Evolutionary conservation across 2,797 vertebrate species (phyloP), one percentile per base, ranked within the genome.

Genomic region (Tapirus indicus): DNA sequence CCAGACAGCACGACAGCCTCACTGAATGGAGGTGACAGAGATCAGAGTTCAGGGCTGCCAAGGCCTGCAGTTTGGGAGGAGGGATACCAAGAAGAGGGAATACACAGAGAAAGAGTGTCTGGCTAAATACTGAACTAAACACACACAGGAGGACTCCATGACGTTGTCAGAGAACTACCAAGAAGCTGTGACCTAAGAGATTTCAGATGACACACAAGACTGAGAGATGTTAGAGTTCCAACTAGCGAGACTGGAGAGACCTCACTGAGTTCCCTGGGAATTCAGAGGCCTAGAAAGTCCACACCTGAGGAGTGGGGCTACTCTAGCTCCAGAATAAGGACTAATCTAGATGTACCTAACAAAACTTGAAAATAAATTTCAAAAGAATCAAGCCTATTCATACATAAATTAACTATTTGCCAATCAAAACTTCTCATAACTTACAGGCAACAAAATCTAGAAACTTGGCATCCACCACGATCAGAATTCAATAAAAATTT

Each of bases 71-170:
- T 74, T 23, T 6, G n/a, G n/a, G 52, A 85, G 52, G 44, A 38
- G 2, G 4, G 88, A 49, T 5, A 23, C 32, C 13, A 2, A 17
- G 68, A 21, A 6, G 5, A 10, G 62, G 32, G 52, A 18, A 49
- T 27, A 20, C 18, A 16, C 68, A 16, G 79, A 87, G 64, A 23
- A 5, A 18, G 9, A 2, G 21, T 2, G 62, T 35, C 5, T 71
- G 44, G 75, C 78, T 32, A 41, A 41, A 41, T 11, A 41, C 11
- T 11, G 20, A 41, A 52, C 13, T 6, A 7, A 4, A 7, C 20
- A 0, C 0, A 20, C 16, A 2, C 8, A 5, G 41, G 1, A 44
- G 20, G 68, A 58, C 38, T 16, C 72, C 20, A 3, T 0, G 14
- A 52, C 69, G 12, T 3, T 9, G 4, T 29, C 66, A 25, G 44